Evolutionary conservation across 1,140 invertebrate genomes (phyloP).

Genomic region (Pseudobourletiella spinata): DNA sequence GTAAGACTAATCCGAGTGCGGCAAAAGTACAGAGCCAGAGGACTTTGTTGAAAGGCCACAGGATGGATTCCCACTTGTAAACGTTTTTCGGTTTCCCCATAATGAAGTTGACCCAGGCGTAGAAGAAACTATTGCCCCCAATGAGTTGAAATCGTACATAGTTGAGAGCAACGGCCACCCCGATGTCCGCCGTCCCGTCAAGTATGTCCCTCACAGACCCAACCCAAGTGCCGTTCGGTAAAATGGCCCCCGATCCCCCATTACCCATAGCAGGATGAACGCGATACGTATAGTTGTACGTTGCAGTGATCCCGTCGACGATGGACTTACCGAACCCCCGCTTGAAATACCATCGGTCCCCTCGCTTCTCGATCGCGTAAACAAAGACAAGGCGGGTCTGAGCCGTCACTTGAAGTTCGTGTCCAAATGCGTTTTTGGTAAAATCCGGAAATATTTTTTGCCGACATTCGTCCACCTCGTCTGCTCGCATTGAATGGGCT

Average conservation of each 20-base stretch:
- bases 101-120: background rate
- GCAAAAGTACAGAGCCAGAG: background rate
- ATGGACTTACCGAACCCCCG: background rate
- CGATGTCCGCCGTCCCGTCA: background rate
- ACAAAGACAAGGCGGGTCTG: background rate
- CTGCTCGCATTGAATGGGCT: background rate
- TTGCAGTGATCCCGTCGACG: background rate
- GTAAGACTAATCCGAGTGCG: background rate
- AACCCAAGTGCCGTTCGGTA: constrained; percentile 4
- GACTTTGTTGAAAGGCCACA: background rate
- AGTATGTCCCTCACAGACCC: constrained; percentile 8
- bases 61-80: background rate
- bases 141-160: background rate
- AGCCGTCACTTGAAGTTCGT: background rate
- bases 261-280: background rate
- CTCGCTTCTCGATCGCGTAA: background rate
- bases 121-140: background rate
- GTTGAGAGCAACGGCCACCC: background rate
- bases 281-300: constrained; percentile 5
- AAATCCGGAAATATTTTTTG: constrained; percentile 16
- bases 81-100: background rate
- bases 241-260: background rate
- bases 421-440: background rate
- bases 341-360: background rate
- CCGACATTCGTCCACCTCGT: background rate